Base-by-base conservation (phyloP, 2,797 vertebrate genomes). In the Florisuga fusca region DNA sequence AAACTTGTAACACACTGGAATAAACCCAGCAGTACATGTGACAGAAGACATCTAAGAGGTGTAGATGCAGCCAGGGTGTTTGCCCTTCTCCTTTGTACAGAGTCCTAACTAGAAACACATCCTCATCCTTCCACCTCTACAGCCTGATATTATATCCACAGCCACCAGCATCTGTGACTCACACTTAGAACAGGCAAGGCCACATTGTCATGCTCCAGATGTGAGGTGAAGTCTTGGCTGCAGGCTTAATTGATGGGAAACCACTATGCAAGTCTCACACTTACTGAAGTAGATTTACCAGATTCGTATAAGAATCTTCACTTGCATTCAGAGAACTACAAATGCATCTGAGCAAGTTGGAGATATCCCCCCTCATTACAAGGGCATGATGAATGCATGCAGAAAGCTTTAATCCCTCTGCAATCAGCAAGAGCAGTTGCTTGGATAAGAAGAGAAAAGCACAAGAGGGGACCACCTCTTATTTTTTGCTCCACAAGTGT, bases 1-100 rank as follows among this genome's bases (percentile, higher is more conserved):
- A 15, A 78, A 75, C 34, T 36, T 31, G 7, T 50, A 74, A 51
- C n/a, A 31, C 15, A 23, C 19, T 75, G 33, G 64, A 84, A 36
- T 22, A 51, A 7, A 68, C 31, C 27, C 50, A 12, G 11, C 7
- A 41, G 51, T 1, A 2, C 51, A 84, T 0, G 0, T 19, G 74
- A 20, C 26, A 46, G 26, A 51, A 29, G 20, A 66, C 12, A 55
- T 16, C 16, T 0, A 0, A n/a, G 48, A 73, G 48, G 15, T n/a
- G 19, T 0, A 0, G n/a, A 80, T 46, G 55, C 38, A 55, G 26
- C 8, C 76, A 88, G 43, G 26, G 54, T 73, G 29, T 7, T 80
- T 84, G 15, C 46, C 9, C 26, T 38, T 80, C 15, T 22, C 6
- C 41, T 75, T 7, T 46, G 20, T 18, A 66, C 25, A 31, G n/a